Base-by-base conservation (phyloP, 2,888 invertebrate genomes). In the Mycogona germanica region DNA sequence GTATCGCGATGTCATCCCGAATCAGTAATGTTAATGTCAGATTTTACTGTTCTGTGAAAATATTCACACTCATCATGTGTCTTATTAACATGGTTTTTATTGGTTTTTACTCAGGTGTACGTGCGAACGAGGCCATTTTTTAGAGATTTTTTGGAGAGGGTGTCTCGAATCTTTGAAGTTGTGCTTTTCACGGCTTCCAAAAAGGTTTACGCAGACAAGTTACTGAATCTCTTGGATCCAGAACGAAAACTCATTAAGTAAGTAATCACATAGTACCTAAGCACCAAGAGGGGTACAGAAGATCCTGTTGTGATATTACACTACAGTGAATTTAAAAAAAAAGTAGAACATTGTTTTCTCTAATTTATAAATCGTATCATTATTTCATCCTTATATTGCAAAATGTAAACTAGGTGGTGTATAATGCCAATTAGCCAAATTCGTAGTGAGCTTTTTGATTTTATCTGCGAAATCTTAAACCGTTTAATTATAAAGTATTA, bases 101-200 rank as follows among this genome's bases (percentile, higher is more conserved):
- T 44, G 14, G 17, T 40, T 40, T 47, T 56, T 47, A 7, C 30
- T n/a, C 59, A 73, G 72, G 76, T 81, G 62, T 76, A 83, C 70
- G 95, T 93, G 1, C 78, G 93, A 62, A 91, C 93, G 0, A 77
- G 95, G 47, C 95, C 95, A 0, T 86, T 79, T 70, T 89, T 93
- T 71, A 79, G 83, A 7, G 91, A 93, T 73, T 96, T 96, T 72
- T 76, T 96, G 62, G 86, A 92, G 63, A 80, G 82, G 56, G 85
- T 92, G 37, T 87, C 91, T 0, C 79, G 84, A 6, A 68, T 84
- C 57, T 95, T 87, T 72, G 93, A 95, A 71, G 91, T 95, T 25
- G 92, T 93, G 51, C 73, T 95, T 53, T 96, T 96, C 75, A 96
- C 95, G 0, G 95, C 95, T 40, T 89, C 89, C 66, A 95, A 95